Base-by-base conservation (phyloP, 2,797 vertebrate species). In the Cuculus canorus region DNA sequence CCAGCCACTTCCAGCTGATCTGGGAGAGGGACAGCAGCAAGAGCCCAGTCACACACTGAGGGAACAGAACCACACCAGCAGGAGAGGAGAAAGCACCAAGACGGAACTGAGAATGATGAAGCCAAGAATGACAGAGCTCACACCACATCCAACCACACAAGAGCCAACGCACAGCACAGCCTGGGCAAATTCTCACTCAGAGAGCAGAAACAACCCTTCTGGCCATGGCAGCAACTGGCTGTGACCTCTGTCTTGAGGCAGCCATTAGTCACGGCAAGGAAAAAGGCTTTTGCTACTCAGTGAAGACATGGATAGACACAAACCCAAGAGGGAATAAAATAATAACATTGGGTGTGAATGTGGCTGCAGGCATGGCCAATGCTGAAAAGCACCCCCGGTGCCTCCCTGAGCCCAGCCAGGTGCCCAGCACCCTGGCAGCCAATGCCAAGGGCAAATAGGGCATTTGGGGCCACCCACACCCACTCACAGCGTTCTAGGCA, bases 401-500 rank as follows among this genome's bases (percentile, higher is more conserved):
- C 56, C 81, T 37, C 28, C 27, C 47, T 2, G 28, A 16, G 17
- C 7, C 30, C 12, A 2, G 54, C 0, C 0, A 80, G 54, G n/a
- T 17, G 18, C 76, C 33, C 56, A 17, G 59, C n/a, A 11, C 8
- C 61, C 59, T 39, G 59, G 54, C 64, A 73, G 37, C 37, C 83
- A 30, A 1, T 5, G 5, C 27, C 70, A 45, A 15, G 45, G 78
- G n/a, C 39, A 37, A 23, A 7, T 0, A 1, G 77, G 32, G 48
- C 37, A 8, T 32, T 8, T 35, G 53, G 70, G 73, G 77, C 39
- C 50, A 56, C 35, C 53, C 1, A 1, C 0, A 7, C 9, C 11
- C 10, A 9, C n/a, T 52, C 3, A 0, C 0, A 4, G 63, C 10
- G n/a, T n/a, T n/a, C n/a, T n/a, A n/a, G n/a, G 0, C 47, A 54